Percentiles rank a stretch among this genome's conserved stretches.
phyloP scores from a whole-genome alignment of 2,888 invertebrate species.

The Cephonodes hylas region DNA sequence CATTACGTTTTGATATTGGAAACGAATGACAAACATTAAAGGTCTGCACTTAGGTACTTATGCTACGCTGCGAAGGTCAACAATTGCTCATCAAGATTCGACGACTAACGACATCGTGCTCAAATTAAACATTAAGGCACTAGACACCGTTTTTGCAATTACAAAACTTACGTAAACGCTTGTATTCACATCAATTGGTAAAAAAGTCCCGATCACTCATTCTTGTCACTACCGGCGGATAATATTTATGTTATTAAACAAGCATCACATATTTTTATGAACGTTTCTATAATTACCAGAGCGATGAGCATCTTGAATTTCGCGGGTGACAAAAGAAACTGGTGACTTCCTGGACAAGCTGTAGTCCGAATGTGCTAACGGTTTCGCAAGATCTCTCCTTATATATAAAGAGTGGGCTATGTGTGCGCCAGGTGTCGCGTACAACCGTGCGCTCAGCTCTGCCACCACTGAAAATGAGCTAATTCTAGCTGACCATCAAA shows the following conservation, averaged over 20 bases:
- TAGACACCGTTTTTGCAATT: constrained; percentile 45
- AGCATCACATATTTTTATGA: constrained; percentile 23
- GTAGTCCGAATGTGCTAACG: constrained; percentile 73
- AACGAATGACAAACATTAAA: not conserved
- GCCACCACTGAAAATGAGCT: constrained; percentile 67
- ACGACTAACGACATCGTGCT: constrained; percentile 34
- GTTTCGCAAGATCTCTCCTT: constrained; percentile 74
- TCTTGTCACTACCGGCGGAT: constrained; percentile 18
- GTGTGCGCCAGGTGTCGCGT: constrained; percentile 48
- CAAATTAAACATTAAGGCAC: constrained; percentile 32
- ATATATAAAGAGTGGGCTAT: constrained; percentile 67
- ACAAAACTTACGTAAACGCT: constrained; percentile 36
- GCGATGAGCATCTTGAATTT: constrained; percentile 58
- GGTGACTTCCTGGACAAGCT: constrained; percentile 73
- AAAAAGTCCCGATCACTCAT: constrained; percentile 34
- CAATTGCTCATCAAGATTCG: constrained; percentile 18
- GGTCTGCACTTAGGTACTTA: not conserved
- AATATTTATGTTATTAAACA: not conserved
- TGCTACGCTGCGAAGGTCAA: constrained; percentile 31
- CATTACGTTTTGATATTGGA: not conserved
- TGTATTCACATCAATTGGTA: constrained; percentile 37
- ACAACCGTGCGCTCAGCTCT: constrained; percentile 49
- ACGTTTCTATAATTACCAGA: constrained; percentile 51
- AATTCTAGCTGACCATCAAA: constrained; percentile 62
- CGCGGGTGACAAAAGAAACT: constrained; percentile 55